phyloP scores from a whole-genome alignment of 2,797 vertebrate genomes.

The Spea hammondii region DNA sequence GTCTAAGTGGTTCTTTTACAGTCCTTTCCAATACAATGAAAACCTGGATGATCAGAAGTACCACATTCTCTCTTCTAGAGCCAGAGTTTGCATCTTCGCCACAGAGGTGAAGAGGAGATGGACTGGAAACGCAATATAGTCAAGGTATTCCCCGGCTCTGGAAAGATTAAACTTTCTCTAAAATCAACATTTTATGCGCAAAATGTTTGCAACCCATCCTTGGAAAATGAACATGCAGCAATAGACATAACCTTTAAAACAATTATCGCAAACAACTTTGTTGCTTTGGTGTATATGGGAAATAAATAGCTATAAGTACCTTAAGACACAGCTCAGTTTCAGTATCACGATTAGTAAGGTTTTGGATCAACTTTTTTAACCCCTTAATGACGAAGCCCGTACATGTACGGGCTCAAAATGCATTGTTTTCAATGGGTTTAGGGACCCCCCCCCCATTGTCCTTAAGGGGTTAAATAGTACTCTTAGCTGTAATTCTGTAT shows the following conservation, averaged over 20 bases:
- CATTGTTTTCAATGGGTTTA: too few species aligned
- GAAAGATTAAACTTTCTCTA: constrained; percentile 22
- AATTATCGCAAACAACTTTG: not conserved
- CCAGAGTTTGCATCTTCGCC: constrained; percentile 19
- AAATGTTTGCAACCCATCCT: constrained; percentile 1
- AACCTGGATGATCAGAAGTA: constrained; percentile 62
- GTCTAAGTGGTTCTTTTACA: constrained; percentile 82
- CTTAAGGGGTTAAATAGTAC: too few species aligned
- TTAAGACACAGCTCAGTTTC: not conserved
- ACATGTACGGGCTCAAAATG: too few species aligned
- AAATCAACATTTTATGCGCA: constrained; percentile 26
- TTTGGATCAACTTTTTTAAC: too few species aligned
- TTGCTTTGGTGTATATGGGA: not conserved
- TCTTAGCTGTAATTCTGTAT: too few species aligned
- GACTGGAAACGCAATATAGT: constrained; percentile 4
- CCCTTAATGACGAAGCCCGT: too few species aligned
- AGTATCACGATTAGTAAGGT: not conserved
- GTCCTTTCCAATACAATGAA: constrained; percentile 74
- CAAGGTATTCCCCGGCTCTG: constrained; percentile 14
- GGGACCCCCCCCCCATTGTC: too few species aligned
- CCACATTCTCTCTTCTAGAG: constrained; percentile 56
- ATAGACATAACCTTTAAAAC: not conserved
- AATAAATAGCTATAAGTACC: not conserved
- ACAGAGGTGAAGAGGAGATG: not conserved
- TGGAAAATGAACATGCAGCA: constrained; percentile 23